These are phyloP conservation scores for Canis aureus DNA, from an alignment of 2,113 vertebrate genomes.

Conservation along the genomic window DNA sequence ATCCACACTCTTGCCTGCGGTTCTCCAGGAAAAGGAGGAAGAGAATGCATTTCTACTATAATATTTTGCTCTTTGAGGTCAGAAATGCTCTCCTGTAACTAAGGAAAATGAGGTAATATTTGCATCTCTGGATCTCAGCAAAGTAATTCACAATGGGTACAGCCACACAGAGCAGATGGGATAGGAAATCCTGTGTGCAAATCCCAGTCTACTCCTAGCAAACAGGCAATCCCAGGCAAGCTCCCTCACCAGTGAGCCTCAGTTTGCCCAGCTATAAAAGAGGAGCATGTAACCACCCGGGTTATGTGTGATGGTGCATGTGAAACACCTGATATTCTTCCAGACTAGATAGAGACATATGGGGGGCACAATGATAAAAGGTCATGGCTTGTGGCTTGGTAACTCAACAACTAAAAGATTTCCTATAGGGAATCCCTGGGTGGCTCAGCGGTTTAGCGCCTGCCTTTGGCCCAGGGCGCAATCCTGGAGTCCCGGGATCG, in stretches of 20 bases:
- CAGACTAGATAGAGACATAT: background rate
- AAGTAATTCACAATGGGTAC: background rate
- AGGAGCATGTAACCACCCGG: background rate
- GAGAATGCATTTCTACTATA: background rate
- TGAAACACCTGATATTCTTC: background rate
- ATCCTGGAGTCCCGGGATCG: no score
- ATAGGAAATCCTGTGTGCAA: background rate
- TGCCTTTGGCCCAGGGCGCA: no score
- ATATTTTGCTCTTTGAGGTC: background rate
- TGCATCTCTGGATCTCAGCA: background rate
- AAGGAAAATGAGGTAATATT: background rate
- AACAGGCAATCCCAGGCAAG: background rate
- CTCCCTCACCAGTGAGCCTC: background rate
- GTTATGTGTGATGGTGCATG: background rate
- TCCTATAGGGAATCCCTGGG: background rate
- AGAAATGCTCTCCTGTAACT: background rate
- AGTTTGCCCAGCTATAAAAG: background rate
- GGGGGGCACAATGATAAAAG: background rate
- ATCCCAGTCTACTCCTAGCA: background rate
- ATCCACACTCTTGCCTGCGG: background rate
- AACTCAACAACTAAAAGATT: background rate
- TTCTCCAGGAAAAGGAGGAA: background rate
- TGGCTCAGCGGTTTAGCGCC: no score
- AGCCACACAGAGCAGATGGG: background rate
- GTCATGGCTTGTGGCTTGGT: background rate